A percentile compares a stretch with the other conserved stretches of the same genome.
These are phyloP conservation scores for Acanthosepion pharaonis DNA, from an alignment of 2,888 invertebrate species.

Conservation along the genomic window DNA sequence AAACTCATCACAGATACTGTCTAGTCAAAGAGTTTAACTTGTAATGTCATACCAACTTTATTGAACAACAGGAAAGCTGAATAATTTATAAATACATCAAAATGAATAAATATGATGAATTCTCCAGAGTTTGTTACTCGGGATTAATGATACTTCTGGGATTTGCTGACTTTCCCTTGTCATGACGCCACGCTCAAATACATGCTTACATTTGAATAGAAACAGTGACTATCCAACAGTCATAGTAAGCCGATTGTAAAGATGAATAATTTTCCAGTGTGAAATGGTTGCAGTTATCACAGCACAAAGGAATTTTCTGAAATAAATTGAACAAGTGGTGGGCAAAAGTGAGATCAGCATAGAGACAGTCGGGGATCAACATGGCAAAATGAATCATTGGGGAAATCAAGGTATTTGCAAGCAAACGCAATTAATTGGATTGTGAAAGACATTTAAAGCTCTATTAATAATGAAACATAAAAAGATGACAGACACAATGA, in stretches of 20 bases:
- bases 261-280: neutral
- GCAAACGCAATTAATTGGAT: constrained; percentile 33
- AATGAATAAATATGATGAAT: neutral
- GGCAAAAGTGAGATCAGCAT: neutral
- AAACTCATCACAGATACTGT: too few relatives aligned
- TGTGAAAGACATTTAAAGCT: neutral
- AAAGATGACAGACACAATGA: neutral
- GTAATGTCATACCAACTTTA: neutral
- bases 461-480: neutral
- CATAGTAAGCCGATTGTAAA: neutral
- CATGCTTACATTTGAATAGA: neutral
- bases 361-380: neutral
- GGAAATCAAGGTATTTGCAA: neutral
- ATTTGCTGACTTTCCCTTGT: neutral
- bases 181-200: neutral
- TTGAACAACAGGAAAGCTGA: neutral
- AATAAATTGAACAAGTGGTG: neutral
- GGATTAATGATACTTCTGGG: neutral
- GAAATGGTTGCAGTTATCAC: neutral
- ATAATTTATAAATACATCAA: constrained; percentile 10
- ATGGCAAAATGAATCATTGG: neutral
- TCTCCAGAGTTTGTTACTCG: neutral
- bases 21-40: neutral
- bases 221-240: neutral
- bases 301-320: neutral